Conservation (phyloP, 2,888 invertebrate species). For the Syrista parreyssii region DNA sequence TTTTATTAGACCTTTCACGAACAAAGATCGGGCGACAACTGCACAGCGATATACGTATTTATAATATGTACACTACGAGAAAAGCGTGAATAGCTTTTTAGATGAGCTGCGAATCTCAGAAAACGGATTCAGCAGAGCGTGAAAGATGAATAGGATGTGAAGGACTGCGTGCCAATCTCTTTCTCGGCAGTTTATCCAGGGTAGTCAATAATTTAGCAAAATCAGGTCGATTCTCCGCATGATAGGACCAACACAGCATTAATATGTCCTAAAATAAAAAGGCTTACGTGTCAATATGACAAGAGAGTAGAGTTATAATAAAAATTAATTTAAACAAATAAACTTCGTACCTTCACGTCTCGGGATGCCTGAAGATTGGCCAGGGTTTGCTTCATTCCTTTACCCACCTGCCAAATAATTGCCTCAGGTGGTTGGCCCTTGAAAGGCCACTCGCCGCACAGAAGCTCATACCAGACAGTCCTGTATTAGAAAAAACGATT, state of each 20-base stretch:
- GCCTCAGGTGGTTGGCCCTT: constrained; percentile 93
- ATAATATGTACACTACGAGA: constrained; percentile 57
- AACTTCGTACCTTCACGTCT: constrained; percentile 87
- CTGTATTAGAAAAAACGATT: constrained; percentile 67
- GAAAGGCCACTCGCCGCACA: constrained; percentile 97
- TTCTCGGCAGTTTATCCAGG: constrained; percentile 93
- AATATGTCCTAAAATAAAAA: constrained; percentile 83
- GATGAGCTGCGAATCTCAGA: constrained; percentile 68
- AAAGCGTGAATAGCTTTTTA: constrained; percentile 40
- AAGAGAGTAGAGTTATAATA: background rate
- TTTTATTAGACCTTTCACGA: constrained; percentile 51
- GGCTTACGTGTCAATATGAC: background rate
- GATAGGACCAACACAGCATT: constrained; percentile 96
- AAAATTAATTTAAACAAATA: constrained; percentile 3
- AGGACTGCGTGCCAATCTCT: constrained; percentile 94
- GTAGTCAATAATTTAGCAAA: constrained; percentile 87
- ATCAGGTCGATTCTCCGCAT: constrained; percentile 86
- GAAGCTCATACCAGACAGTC: constrained; percentile 98
- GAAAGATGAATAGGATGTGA: constrained; percentile 98
- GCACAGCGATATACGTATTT: constrained; percentile 42
- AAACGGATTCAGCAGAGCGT: constrained; percentile 95
- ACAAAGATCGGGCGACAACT: constrained; percentile 53
- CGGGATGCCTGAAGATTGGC: constrained; percentile 93
- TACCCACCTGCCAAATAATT: constrained; percentile 97
- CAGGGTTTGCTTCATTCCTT: constrained; percentile 95